Evolutionary conservation across 2,888 invertebrate species (phyloP).

Genomic region (Protonemura montana): DNA sequence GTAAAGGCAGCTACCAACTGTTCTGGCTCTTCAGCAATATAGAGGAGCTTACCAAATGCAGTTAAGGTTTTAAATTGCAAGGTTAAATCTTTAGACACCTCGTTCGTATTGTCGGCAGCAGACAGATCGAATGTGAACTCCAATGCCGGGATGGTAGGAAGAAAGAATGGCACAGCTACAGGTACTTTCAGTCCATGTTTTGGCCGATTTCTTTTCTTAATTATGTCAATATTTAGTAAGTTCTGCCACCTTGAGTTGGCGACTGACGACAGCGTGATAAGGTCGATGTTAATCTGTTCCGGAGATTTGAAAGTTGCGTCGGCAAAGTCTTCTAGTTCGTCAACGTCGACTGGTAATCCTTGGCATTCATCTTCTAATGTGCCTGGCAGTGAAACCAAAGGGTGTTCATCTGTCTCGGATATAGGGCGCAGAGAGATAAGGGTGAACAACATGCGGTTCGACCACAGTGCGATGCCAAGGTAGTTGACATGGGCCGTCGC

Average conservation of each 20-base stretch:
- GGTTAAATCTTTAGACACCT: slow-evolving; percentile 64
- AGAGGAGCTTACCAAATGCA: slow-evolving; percentile 71
- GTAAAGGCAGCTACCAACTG: slow-evolving; percentile 68
- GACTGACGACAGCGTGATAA: slow-evolving; percentile 86
- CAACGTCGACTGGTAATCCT: slow-evolving; percentile 51
- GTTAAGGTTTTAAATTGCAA: slow-evolving; percentile 72
- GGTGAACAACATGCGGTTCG: slow-evolving; percentile 85
- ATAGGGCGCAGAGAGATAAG: slow-evolving; percentile 82
- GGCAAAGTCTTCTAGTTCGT: slow-evolving; percentile 53
- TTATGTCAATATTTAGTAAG: slow-evolving; percentile 82
- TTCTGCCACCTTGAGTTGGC: slow-evolving; percentile 92
- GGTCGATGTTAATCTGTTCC: slow-evolving; percentile 75
- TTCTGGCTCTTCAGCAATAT: slow-evolving; percentile 61
- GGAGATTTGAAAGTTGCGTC: slow-evolving; percentile 73
- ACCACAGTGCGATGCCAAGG: slow-evolving; percentile 93
- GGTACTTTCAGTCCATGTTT: slow-evolving; percentile 82
- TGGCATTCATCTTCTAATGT: slow-evolving; percentile 53
- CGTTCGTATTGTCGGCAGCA: slow-evolving; percentile 57
- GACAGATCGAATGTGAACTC: slow-evolving; percentile 81
- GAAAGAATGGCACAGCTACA: slow-evolving; percentile 93
- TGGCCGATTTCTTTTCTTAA: slow-evolving; percentile 90
- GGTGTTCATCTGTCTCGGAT: slow-evolving; percentile 55
- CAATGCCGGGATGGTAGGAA: slow-evolving; percentile 87
- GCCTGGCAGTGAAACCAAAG: slow-evolving; percentile 58
- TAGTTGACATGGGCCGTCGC: slow-evolving; percentile 89